phyloP scores from a whole-genome alignment of 2,888 invertebrate species.

The Apamea sordens region DNA sequence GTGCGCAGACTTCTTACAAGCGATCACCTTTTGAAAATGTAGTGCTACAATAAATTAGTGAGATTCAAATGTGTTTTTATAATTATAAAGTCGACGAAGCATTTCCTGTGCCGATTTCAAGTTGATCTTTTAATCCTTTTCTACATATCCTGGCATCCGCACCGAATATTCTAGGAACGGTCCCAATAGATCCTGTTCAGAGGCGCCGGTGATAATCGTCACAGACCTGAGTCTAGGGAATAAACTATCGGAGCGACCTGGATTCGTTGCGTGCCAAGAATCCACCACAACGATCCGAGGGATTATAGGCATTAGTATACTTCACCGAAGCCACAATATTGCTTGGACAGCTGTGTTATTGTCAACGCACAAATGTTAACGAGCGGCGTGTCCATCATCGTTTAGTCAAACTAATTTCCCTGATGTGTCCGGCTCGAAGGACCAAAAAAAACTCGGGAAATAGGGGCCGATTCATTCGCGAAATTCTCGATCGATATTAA shows the following conservation, averaged over 20 bases:
- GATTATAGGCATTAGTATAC: slow-evolving; percentile 48
- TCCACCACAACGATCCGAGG: slow-evolving; percentile 33
- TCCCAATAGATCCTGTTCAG: slow-evolving; percentile 52
- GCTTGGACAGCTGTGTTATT: slow-evolving; percentile 34
- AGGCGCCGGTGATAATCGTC: slow-evolving; percentile 58
- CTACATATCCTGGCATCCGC: slow-evolving; percentile 40
- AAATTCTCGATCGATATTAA: neutral
- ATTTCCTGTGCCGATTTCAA: slow-evolving; percentile 31
- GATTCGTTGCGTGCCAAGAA: slow-evolving; percentile 57
- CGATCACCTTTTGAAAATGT: neutral
- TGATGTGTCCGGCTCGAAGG: slow-evolving; percentile 35
- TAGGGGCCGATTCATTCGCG: neutral
- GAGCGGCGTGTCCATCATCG: slow-evolving; percentile 52
- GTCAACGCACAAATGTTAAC: slow-evolving; percentile 56
- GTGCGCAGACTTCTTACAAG: neutral
- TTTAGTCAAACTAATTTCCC: slow-evolving; percentile 49
- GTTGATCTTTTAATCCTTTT: slow-evolving; percentile 41
- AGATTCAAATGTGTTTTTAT: neutral
- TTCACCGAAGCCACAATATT: slow-evolving; percentile 42
- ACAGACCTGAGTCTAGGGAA: slow-evolving; percentile 53
- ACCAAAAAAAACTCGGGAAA: slow-evolving; percentile 21
- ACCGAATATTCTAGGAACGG: slow-evolving; percentile 48
- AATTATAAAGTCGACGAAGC: neutral
- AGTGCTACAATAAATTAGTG: neutral
- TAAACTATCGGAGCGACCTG: slow-evolving; percentile 60